Conservation (phyloP, 2,888 invertebrate species). For the Pseudoips prasinana region DNA sequence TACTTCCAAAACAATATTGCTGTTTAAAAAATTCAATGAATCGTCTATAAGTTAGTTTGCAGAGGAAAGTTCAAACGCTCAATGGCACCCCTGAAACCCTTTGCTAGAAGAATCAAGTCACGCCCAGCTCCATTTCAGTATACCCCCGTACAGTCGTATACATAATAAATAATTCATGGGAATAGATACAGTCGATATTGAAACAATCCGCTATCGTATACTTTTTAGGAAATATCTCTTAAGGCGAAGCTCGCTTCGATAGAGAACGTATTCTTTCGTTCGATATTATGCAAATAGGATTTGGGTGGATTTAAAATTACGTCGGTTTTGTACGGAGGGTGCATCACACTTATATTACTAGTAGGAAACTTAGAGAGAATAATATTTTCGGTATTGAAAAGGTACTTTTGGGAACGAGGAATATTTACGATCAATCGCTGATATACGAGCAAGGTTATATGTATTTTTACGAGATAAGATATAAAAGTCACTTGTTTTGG, state of each 20-base stretch:
- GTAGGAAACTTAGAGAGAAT: too few species aligned
- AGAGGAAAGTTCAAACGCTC: too few species aligned
- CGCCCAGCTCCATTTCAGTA: conserved; percentile 46
- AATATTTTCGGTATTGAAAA: too few species aligned
- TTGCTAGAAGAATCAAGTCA: conserved; percentile 47
- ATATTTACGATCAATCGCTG: too few species aligned
- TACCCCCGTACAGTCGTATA: conserved; percentile 41
- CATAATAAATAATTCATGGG: conserved; percentile 67
- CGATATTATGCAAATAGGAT: conserved; percentile 31
- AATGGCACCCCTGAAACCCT: conserved; percentile 12
- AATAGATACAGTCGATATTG: conserved; percentile 53
- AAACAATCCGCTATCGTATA: conserved; percentile 58
- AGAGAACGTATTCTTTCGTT: conserved; percentile 17
- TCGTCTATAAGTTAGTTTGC: too few species aligned
- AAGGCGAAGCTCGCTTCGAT: conserved; percentile 35
- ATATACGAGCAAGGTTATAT: too few species aligned
- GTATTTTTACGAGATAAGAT: too few species aligned
- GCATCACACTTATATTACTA: too few species aligned
- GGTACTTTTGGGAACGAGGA: too few species aligned
- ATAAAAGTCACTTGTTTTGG: too few species aligned
- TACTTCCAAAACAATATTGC: too few species aligned
- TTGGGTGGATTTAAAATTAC: conserved; percentile 25
- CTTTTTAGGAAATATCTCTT: conserved; percentile 46
- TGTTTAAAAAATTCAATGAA: too few species aligned
- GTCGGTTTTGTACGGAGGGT: conserved; percentile 18